Evolutionary conservation across 1,140 invertebrate species (phyloP).

Genomic region (Pararge aegeria): DNA sequence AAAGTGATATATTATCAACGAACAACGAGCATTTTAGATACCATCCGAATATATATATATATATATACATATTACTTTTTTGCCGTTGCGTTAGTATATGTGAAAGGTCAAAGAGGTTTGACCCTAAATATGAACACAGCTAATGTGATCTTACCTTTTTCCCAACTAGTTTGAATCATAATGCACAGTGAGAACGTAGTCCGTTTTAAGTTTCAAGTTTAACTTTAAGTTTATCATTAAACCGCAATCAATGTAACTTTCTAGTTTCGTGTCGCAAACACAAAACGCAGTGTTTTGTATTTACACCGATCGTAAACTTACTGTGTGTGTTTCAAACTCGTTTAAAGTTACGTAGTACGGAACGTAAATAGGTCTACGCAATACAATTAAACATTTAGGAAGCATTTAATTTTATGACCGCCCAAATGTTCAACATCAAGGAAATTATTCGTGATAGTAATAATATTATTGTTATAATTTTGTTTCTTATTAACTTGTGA

Average conservation of each 20-base stretch:
- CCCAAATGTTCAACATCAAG: constrained; percentile 3
- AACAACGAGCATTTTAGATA: too few relatives aligned
- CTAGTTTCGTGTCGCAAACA: background rate
- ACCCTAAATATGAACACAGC: too few relatives aligned
- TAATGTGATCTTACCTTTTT: too few relatives aligned
- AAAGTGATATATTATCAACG: background rate
- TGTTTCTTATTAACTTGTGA: background rate
- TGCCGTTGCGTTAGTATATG: too few relatives aligned
- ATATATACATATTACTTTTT: too few relatives aligned
- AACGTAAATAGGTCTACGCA: constrained; percentile 12
- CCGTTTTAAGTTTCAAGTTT: background rate
- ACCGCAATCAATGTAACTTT: constrained; percentile 1
- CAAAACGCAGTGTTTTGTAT: background rate
- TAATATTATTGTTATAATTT: constrained; percentile 1
- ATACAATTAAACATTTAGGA: constrained; percentile 12
- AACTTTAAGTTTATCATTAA: background rate
- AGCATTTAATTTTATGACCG: constrained; percentile 5
- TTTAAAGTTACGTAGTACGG: constrained; percentile 7
- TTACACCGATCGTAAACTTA: background rate
- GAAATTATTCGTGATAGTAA: background rate
- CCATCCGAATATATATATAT: too few relatives aligned
- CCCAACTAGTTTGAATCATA: too few relatives aligned
- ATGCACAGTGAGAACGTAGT: too few relatives aligned
- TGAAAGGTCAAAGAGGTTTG: too few relatives aligned
- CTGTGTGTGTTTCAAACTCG: constrained; percentile 9